Evolutionary conservation across 1,140 invertebrate genomes (phyloP).

Genomic region (Maconellicoccus hirsutus): DNA sequence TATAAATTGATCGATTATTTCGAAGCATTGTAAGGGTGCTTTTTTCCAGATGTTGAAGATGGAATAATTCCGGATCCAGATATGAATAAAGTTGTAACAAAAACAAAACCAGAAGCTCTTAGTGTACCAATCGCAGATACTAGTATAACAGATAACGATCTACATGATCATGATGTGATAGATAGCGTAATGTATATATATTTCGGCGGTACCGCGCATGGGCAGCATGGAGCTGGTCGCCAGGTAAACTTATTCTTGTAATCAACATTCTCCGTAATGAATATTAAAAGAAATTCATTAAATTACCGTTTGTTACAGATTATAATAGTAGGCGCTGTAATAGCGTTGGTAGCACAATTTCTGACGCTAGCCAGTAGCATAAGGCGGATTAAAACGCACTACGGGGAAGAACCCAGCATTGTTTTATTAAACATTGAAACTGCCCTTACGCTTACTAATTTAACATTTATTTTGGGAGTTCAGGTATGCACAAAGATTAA

Average conservation of each 20-base stretch:
- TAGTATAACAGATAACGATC: conserved; percentile 33
- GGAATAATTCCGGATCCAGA: conserved; percentile 16
- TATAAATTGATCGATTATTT: too few relatives aligned
- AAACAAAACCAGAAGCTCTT: conserved; percentile 18
- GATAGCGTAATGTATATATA: conserved; percentile 47
- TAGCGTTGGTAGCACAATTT: conserved; percentile 31
- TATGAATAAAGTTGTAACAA: background rate
- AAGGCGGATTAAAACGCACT: conserved; percentile 26
- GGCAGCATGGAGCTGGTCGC: conserved; percentile 33
- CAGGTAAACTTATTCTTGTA: conserved; percentile 35
- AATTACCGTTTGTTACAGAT: conserved; percentile 27
- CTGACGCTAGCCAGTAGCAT: conserved; percentile 30
- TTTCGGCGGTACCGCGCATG: conserved; percentile 38
- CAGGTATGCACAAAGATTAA: conserved; percentile 34
- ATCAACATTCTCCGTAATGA: too few relatives aligned
- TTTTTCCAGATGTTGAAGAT: conserved; percentile 7
- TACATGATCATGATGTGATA: conserved; percentile 41
- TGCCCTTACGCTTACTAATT: conserved; percentile 30
- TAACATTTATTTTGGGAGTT: conserved; percentile 40
- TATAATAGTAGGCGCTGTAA: conserved; percentile 31
- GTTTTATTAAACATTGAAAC: conserved; percentile 32
- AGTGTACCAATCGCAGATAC: conserved; percentile 28
- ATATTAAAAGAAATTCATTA: too few relatives aligned
- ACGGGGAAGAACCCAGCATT: conserved; percentile 28
- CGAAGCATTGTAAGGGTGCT: too few relatives aligned